Percentiles rank a stretch among this genome's conserved stretches.
These are phyloP conservation scores for Upupa epops DNA, from an alignment of 2,113 vertebrate genomes.

Conservation along the genomic window DNA sequence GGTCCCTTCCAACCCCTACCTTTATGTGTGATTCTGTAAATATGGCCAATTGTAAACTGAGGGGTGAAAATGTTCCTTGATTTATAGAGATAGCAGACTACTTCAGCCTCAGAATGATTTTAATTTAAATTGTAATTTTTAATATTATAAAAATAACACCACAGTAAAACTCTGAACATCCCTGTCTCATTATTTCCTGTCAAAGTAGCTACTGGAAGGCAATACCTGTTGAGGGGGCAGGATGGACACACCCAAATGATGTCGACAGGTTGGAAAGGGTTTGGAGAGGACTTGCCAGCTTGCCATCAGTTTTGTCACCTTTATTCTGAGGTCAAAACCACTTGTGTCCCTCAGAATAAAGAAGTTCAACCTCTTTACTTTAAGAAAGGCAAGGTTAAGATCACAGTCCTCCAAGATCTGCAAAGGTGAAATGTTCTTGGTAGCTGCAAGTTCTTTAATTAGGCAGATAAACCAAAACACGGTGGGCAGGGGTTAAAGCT, in stretches of 20 bases:
- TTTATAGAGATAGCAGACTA: background rate
- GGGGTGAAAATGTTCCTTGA: background rate
- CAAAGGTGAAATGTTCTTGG: background rate
- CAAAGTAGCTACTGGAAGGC: background rate
- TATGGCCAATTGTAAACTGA: background rate
- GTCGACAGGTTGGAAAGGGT: background rate
- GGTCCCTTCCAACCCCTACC: too few relatives aligned
- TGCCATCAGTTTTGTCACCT: background rate
- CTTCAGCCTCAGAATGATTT: background rate
- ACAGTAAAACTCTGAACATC: too few relatives aligned
- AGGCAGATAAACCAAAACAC: background rate
- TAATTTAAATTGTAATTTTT: background rate
- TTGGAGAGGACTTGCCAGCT: background rate
- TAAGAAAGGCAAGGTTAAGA: background rate
- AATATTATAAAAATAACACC: background rate
- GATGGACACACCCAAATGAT: background rate
- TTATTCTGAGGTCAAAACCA: background rate
- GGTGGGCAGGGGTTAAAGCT: background rate
- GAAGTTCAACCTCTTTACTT: background rate
- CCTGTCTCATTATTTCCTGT: too few relatives aligned
- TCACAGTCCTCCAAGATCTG: background rate
- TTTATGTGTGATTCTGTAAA: too few relatives aligned
- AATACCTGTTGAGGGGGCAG: accelerated
- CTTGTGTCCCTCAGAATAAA: background rate
- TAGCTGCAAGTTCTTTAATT: background rate